Evolutionary conservation across 2,888 invertebrate genomes (phyloP).

Genomic region (Caenorhabditis doughertyi): DNA sequence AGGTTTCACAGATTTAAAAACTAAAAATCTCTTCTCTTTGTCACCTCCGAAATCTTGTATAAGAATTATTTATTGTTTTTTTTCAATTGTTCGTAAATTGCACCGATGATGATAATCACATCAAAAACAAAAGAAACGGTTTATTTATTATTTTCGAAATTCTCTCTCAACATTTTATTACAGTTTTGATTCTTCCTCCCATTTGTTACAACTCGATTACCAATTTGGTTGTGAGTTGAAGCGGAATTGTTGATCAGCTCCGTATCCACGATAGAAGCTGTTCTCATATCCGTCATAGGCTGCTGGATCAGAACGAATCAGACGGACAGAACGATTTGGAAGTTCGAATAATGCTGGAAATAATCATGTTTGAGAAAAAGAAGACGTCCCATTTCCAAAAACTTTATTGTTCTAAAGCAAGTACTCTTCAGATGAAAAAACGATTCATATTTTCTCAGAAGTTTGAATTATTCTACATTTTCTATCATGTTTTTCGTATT

Average conservation of each 20-base stretch:
- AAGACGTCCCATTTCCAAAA: too few relatives aligned
- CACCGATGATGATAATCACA: neutral
- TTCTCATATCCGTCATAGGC: constrained; percentile 67
- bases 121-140: constrained; percentile 28
- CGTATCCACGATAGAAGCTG: constrained; percentile 69
- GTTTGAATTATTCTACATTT: neutral
- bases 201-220: constrained; percentile 22
- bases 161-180: constrained; percentile 9
- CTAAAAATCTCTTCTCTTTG: too few relatives aligned
- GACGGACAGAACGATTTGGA: constrained; percentile 45
- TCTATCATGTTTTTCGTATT: neutral
- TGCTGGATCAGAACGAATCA: constrained; percentile 63
- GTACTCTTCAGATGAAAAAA: too few relatives aligned
- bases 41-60: too few relatives aligned
- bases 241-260: constrained; percentile 60
- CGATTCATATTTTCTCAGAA: neutral
- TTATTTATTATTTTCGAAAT: constrained; percentile 26
- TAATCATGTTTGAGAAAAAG: neutral
- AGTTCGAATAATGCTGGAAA: constrained; percentile 53
- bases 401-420: too few relatives aligned
- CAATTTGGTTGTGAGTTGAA: constrained; percentile 49
- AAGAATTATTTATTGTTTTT: neutral
- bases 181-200: neutral
- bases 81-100: neutral
- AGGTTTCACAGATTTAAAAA: too few relatives aligned